phyloP scores from a whole-genome alignment of 2,797 vertebrate species.

The Sphenopsis melanotis region DNA sequence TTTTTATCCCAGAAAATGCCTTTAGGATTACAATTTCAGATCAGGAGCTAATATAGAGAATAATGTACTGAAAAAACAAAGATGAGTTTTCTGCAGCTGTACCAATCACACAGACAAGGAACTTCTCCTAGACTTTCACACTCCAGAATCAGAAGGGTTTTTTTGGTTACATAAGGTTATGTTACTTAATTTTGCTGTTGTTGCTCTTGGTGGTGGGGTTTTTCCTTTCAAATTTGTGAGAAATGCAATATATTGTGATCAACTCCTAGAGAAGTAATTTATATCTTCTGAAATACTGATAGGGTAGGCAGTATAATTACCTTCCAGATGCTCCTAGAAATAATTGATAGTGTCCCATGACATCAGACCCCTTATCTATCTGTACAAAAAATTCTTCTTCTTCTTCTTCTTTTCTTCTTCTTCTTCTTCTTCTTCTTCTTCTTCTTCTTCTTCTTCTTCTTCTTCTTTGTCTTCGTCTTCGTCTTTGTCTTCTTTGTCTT shows the following conservation, averaged over 20 bases:
- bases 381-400: not conserved
- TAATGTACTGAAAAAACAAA: not conserved
- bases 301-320: too few species aligned
- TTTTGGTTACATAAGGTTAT: not conserved
- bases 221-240: not conserved
- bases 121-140: not conserved
- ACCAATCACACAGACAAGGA: not conserved
- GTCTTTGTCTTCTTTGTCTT: not conserved
- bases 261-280: not conserved
- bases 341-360: not conserved
- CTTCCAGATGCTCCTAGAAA: not conserved
- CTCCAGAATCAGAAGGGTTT: not conserved
- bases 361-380: too few species aligned
- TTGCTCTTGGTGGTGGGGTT: fast-evolving
- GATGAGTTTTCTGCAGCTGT: not conserved
- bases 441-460: too few species aligned
- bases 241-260: not conserved
- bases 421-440: fast-evolving
- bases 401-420: not conserved
- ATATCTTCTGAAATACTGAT: not conserved
- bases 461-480: fast-evolving
- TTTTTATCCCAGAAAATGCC: not conserved
- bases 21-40: not conserved
- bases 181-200: not conserved
- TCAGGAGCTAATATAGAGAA: not conserved